Evolutionary conservation across 2,113 vertebrate genomes (phyloP).

Genomic region (Gadus chalcogrammus): DNA sequence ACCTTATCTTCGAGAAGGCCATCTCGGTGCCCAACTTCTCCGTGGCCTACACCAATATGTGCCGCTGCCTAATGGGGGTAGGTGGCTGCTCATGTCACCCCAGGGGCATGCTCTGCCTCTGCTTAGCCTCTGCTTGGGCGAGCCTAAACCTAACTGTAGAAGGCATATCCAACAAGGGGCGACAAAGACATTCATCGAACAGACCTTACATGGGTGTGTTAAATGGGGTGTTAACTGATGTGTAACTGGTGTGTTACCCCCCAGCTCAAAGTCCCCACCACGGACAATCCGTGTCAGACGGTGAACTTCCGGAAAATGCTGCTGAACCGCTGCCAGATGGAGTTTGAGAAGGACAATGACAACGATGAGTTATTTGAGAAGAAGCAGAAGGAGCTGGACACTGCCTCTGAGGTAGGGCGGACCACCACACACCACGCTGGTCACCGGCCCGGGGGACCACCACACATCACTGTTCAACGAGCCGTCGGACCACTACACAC

Average conservation of each 20-base stretch:
- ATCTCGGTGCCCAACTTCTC: conserved; percentile 98
- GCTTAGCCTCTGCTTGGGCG: no score
- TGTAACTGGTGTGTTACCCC: background rate
- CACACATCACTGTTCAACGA: no score
- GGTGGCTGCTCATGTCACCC: conserved; percentile 47
- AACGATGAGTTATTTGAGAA: conserved; percentile 94
- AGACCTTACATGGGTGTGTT: background rate
- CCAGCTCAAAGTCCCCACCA: conserved; percentile 91
- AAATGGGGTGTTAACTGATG: background rate
- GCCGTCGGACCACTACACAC: no score
- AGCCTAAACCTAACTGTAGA: no score
- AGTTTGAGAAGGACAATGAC: conserved; percentile 98
- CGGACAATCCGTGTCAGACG: conserved; percentile 86
- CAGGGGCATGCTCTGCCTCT: no score
- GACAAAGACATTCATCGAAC: no score
- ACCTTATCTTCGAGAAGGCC: conserved; percentile 98
- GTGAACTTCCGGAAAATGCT: conserved; percentile 97
- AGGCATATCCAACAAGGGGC: no score
- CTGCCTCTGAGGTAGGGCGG: conserved; percentile 79
- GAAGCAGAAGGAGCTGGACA: conserved; percentile 95
- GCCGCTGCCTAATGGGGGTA: conserved; percentile 97
- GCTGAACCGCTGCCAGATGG: conserved; percentile 96
- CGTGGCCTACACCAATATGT: conserved; percentile 99
- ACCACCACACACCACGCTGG: no score
- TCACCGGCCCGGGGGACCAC: no score